A percentile compares a stretch with the other conserved stretches of the same genome.
phyloP scores from a whole-genome alignment of 1,140 invertebrate genomes.

The Rhyzopertha dominica region DNA sequence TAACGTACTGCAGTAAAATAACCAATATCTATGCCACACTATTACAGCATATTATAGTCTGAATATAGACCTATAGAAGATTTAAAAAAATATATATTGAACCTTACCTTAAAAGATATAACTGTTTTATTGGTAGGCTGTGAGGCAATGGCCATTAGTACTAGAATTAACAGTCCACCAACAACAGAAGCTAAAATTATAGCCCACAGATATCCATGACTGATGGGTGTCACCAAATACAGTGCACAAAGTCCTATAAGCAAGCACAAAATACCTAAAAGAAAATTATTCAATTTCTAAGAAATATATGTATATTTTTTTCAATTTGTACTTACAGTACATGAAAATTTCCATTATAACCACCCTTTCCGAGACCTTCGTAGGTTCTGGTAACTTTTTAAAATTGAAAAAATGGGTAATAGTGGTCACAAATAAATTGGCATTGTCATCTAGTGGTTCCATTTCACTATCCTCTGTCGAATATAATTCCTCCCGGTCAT shows the following conservation, averaged over 20 bases:
- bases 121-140: conserved; percentile 46
- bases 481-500: too few species aligned
- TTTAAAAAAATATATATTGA: too few species aligned
- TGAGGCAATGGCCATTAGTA: conserved; percentile 43
- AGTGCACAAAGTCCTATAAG: conserved; percentile 30
- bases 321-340: conserved; percentile 16
- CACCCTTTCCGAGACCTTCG: conserved; percentile 18
- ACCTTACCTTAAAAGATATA: conserved; percentile 48
- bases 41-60: too few species aligned
- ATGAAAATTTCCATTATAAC: conserved; percentile 18
- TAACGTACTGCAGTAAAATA: too few species aligned
- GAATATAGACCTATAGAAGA: too few species aligned
- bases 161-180: conserved; percentile 41
- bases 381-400: conserved; percentile 4
- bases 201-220: conserved; percentile 30
- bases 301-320: too few species aligned
- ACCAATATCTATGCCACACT: too few species aligned
- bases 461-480: too few species aligned
- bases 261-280: conserved; percentile 41
- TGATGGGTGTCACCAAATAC: conserved; percentile 16
- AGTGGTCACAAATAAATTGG: too few species aligned
- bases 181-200: conserved; percentile 40
- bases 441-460: too few species aligned
- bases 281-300: too few species aligned
- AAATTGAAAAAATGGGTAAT: too few species aligned